Percentiles rank a stretch among this genome's conserved stretches.
These are phyloP conservation scores for Phalacrocorax pelagicus DNA, from an alignment of 2,113 vertebrate genomes.

Conservation along the genomic window DNA sequence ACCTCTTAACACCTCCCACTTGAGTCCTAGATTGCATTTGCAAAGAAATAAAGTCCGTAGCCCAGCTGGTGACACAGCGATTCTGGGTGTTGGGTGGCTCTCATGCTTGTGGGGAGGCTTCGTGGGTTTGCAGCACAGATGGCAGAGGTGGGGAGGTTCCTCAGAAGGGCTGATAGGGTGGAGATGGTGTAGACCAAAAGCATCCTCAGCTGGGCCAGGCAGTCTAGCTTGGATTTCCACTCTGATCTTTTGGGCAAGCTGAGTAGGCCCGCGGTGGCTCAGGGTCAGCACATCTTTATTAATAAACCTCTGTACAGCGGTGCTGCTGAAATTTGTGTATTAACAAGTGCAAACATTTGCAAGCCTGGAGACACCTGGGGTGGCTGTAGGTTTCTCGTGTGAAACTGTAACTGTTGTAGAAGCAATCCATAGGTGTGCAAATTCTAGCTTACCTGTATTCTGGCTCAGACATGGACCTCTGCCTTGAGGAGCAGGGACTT, in stretches of 20 bases:
- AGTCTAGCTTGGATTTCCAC: not conserved
- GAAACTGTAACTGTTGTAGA: not conserved
- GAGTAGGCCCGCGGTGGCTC: not conserved
- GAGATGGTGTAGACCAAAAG: not conserved
- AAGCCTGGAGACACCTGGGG: not conserved
- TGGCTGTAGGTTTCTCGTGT: not conserved
- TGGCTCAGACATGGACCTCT: not conserved
- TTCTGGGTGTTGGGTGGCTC: not conserved
- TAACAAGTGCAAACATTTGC: not conserved
- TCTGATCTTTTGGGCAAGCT: rapidly evolving
- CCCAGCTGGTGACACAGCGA: not conserved
- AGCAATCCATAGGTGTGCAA: not conserved
- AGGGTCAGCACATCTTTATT: not conserved
- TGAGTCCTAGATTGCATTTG: constrained; percentile 13
- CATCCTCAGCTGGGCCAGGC: not conserved
- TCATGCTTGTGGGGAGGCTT: not conserved
- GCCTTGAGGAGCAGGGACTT: not conserved
- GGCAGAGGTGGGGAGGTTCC: not conserved
- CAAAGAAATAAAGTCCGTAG: not conserved
- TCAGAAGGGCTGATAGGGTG: not conserved
- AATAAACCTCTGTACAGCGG: not conserved
- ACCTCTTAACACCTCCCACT: not conserved
- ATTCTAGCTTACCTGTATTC: not conserved
- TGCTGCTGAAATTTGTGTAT: not conserved
- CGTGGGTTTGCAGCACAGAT: not conserved